Evolutionary conservation across 2,797 vertebrate species (phyloP).

Genomic region (Acanthopagrus latus): DNA sequence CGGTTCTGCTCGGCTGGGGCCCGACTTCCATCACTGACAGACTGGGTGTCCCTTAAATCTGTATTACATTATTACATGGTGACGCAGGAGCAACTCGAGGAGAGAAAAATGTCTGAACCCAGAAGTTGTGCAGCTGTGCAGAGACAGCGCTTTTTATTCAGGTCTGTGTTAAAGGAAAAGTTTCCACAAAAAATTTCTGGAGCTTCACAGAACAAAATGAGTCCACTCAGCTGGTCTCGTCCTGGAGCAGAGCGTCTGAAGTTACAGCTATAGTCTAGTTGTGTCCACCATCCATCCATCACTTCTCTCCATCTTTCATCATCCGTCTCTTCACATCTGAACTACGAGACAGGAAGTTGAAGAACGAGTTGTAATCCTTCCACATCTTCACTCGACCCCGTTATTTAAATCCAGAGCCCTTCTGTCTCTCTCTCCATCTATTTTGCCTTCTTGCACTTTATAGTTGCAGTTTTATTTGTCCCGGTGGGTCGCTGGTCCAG

Average conservation of each 20-base stretch:
- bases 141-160: no score
- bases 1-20: slow-evolving; percentile 13
- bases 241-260: no score
- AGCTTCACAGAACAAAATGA: no score
- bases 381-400: background rate
- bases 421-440: background rate
- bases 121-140: no score
- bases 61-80: background rate
- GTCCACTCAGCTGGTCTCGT: no score
- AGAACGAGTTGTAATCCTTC: slow-evolving; percentile 18
- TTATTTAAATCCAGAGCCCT: no score
- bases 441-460: slow-evolving; percentile 34
- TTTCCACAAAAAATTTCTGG: no score
- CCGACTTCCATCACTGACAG: slow-evolving; percentile 3
- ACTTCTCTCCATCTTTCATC: background rate
- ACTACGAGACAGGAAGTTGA: background rate
- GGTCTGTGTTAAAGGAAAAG: no score
- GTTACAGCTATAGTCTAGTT: no score
- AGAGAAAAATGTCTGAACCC: background rate
- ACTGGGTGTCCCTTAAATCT: slow-evolving; percentile 4
- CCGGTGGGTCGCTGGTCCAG: slow-evolving; percentile 43
- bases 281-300: no score
- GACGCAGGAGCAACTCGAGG: background rate
- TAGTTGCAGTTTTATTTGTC: slow-evolving; percentile 47
- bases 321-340: background rate